Evolutionary conservation across 2,888 invertebrate genomes (phyloP), one percentile per base, ranked within the genome.

Genomic region (Cordylochernes scorpioides): DNA sequence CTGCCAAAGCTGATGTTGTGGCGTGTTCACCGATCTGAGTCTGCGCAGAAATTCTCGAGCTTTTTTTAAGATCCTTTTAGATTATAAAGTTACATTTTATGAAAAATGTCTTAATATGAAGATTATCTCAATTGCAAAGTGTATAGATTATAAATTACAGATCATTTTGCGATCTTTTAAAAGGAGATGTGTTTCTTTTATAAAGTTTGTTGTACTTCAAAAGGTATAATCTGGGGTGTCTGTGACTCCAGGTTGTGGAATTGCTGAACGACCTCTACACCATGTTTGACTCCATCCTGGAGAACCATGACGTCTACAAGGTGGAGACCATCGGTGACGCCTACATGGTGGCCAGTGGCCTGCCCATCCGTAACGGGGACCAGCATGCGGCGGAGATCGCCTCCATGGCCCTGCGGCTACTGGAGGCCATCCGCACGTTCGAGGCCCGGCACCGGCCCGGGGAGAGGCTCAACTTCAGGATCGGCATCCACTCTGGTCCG

Each of bases 241-340:
- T n/a, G n/a, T n/a, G n/a, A n/a, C n/a, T n/a, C 13, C 59, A 75
- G 69, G 71, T 82, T 2, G 75, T 82, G 25, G 71, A 74, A 48
- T 64, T 82, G 42, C 57, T 82, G 25, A 82, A 82, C 49, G 77
- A 78, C 46, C 56, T 82, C 28, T 82, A 82, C 53, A 78, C 80
- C 0, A 67, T 71, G 43, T 80, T 77, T 46, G 82, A 82, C 48
- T 69, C 72, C 1, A 74, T 80, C 34, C 75, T 82, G 45, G 73
- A 73, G 1, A 67, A 68, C 50, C 80, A 74, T 51, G 74, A 77
- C 46, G 74, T 74, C 4, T 75, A 75, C 54, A 94, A 94, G 59
- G 91, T 91, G 37, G 82, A 84, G 58, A 84, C 84, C 25, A 84
- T 84, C 36, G 84, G 84, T 17, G 75, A 77, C 45, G 73, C 73